Evolutionary conservation across 1,140 invertebrate species (phyloP).

Genomic region (Nasonia giraulti): DNA sequence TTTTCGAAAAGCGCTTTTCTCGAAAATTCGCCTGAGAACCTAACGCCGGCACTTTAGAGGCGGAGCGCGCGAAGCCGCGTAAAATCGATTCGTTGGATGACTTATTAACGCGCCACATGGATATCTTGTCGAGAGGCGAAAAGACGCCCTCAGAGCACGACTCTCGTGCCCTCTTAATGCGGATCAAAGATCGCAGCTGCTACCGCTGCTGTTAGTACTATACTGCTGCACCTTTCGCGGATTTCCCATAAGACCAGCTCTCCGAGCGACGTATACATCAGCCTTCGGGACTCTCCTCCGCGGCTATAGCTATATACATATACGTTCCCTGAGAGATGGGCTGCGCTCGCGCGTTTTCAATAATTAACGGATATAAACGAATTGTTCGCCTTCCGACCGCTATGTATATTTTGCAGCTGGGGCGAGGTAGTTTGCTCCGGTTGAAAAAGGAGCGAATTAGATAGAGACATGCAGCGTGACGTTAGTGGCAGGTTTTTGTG

Average conservation of each 20-base stretch:
- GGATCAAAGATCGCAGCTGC: slow-evolving; percentile 20
- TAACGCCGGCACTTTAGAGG: no score
- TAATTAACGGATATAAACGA: not conserved
- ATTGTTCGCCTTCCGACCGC: no score
- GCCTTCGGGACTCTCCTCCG: not conserved
- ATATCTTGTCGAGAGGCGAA: not conserved
- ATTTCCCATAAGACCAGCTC: not conserved
- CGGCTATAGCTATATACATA: not conserved
- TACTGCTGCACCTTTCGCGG: not conserved
- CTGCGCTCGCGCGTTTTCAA: not conserved
- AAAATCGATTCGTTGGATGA: not conserved
- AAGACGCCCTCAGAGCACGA: not conserved
- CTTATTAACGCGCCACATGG: not conserved
- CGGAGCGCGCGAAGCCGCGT: no score
- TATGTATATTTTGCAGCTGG: not conserved
- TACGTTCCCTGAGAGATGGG: not conserved
- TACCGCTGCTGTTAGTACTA: no score
- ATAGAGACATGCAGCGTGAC: no score
- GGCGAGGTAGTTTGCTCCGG: no score
- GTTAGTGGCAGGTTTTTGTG: no score
- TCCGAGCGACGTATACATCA: not conserved
- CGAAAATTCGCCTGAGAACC: no score
- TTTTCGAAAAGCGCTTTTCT: not conserved
- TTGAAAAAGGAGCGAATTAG: no score
- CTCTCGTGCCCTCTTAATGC: not conserved